Base-by-base conservation (phyloP, 2,113 vertebrate genomes). In the Nesogale talazaci region DNA sequence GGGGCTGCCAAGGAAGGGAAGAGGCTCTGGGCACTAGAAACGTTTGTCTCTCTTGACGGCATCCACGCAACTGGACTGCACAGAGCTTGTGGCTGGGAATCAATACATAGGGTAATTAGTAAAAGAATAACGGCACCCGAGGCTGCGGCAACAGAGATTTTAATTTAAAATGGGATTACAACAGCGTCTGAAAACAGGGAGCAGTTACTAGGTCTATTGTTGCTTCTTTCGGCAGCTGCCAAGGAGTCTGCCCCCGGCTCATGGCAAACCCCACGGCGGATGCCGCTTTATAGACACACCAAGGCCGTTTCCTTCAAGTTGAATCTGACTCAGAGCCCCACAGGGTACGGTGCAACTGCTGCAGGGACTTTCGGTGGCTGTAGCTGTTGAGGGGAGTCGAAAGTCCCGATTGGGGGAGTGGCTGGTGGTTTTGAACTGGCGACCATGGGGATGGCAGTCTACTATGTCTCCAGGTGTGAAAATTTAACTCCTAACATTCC, bases 161-260 rank as follows among this genome's bases (percentile, higher is more conserved):
- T 83, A 84, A 74, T 38, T 88, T 40, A 89, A 90, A 34, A 57
- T 10, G 70, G 80, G 83, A 63, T 88, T 67, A 88, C 42, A 80
- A 1, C 19, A 2, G 38, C 38, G 72, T 20, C 59, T 76, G 29
- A 38, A 78, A 87, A 89, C 2, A 79, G 25, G 83, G 3, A 82
- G 38, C 19, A 81, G 11, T 15, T 52, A 40, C 5, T 83, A 59
- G 11, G 16, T 78, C 23, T 82, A 25, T 70, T 69, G 65, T 3
- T 23, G 22, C 12, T 61, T 3, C 6, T 67, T 27, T 19, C 20
- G 19, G 20, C 36, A 72, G 34, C 34, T 72, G 70, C 67, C 31
- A 6, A 17, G 0, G 31, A 70, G 16, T 72, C 70, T 72, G 69
- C 20, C 70, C n/a, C 16, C 2, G 34, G 22, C 19, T 72, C 70